phyloP scores from a whole-genome alignment of 2,113 vertebrate species.

The Odocoileus virginianus region DNA sequence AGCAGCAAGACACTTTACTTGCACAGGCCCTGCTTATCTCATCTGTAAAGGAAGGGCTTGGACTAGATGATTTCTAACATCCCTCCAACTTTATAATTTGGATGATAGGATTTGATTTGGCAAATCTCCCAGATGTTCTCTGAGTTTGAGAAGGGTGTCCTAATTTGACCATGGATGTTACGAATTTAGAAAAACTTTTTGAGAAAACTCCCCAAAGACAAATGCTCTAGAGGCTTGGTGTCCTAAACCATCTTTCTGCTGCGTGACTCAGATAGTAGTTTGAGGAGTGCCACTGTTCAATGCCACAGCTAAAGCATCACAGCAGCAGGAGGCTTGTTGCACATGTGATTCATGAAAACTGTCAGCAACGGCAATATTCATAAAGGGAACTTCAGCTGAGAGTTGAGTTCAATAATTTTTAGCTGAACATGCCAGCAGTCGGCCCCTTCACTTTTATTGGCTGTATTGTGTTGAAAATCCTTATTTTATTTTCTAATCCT shows the following conservation, averaged over 20 bases:
- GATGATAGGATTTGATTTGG: slow-evolving; percentile 16
- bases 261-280: neutral
- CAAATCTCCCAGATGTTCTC: slow-evolving; percentile 10
- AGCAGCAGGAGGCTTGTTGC: neutral
- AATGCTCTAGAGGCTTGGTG: neutral
- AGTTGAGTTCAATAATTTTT: neutral
- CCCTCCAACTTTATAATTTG: slow-evolving; percentile 19
- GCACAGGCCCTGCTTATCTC: neutral
- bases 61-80: neutral
- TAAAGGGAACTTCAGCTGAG: neutral
- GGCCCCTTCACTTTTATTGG: neutral
- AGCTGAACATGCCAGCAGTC: neutral
- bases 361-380: neutral
- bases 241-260: neutral
- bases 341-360: neutral
- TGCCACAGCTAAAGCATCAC: neutral
- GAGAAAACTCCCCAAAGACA: neutral
- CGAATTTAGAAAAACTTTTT: neutral
- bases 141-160: neutral
- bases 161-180: neutral
- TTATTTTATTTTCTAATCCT: slow-evolving; percentile 32
- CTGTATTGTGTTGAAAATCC: neutral
- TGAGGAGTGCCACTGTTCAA: neutral
- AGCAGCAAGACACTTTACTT: neutral
- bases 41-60: neutral